Evolutionary conservation across 1,140 invertebrate species (phyloP).

Genomic region (Antheraea pernyi): DNA sequence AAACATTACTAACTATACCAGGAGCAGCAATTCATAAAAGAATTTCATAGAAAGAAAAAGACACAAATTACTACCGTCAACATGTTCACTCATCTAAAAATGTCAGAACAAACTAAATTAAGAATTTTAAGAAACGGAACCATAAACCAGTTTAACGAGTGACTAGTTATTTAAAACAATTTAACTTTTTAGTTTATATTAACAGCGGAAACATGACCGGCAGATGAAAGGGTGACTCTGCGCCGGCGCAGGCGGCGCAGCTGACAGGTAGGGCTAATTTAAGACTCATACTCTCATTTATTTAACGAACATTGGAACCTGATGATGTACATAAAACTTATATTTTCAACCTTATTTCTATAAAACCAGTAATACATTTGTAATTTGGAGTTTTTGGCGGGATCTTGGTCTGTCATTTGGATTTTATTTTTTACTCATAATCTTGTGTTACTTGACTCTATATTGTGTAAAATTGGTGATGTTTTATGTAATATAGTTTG

Average conservation of each 20-base stretch:
- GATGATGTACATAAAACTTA: neutral
- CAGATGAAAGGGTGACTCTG: constrained; percentile 18
- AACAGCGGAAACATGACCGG: constrained; percentile 20
- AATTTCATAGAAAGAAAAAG: neutral
- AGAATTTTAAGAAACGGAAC: constrained; percentile 2
- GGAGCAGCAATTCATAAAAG: no score
- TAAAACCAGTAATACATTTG: no score
- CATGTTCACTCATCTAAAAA: neutral
- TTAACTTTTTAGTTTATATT: constrained; percentile 21
- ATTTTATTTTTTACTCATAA: no score
- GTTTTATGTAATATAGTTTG: no score
- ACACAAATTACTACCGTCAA: neutral
- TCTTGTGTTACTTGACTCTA: no score
- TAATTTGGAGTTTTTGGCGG: no score
- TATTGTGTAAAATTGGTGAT: no score
- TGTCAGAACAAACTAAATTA: neutral
- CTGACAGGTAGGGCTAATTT: constrained; percentile 27
- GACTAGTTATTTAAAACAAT: constrained; percentile 5
- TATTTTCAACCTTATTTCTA: neutral
- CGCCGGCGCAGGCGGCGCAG: constrained; percentile 16
- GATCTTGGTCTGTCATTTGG: no score
- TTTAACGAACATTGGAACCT: neutral
- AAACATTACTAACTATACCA: neutral
- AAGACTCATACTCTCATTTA: constrained; percentile 17
- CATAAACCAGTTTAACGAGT: neutral